Evolutionary conservation across 1,140 invertebrate species (phyloP).

Genomic region (Protaetia brevitarsis): DNA sequence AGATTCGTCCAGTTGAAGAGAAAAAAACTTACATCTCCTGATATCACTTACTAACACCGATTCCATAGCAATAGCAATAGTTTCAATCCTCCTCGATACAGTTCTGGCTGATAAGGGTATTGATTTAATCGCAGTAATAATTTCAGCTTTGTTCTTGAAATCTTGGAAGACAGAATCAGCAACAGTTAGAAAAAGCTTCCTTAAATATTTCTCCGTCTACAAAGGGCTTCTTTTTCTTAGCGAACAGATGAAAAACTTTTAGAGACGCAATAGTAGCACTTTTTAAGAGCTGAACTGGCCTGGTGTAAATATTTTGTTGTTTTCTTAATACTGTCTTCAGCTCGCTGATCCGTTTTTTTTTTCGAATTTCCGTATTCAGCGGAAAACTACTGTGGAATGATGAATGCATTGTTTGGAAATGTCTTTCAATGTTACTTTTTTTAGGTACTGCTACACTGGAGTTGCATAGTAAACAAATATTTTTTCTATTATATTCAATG

Average conservation of each 20-base stretch:
- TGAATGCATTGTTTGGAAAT: conserved; percentile 21
- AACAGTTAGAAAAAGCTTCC: conserved; percentile 24
- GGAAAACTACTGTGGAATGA: conserved; percentile 21
- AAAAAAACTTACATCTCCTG: conserved; percentile 30
- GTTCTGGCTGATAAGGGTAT: conserved; percentile 31
- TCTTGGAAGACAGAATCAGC: conserved; percentile 24
- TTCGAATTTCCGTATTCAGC: conserved; percentile 40
- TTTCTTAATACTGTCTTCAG: conserved; percentile 36
- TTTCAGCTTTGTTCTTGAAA: conserved; percentile 30
- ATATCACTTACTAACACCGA: conserved; percentile 31
- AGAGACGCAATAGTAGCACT: conserved; percentile 31
- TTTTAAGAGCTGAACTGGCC: conserved; percentile 30
- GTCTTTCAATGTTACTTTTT: conserved; percentile 27
- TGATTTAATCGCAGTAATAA: conserved; percentile 27
- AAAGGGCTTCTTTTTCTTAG: conserved; percentile 34
- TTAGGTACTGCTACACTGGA: too few relatives aligned
- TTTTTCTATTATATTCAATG: conserved; percentile 22
- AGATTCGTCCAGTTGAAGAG: conserved; percentile 31
- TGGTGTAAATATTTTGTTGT: conserved; percentile 37
- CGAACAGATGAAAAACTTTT: conserved; percentile 38
- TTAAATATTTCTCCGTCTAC: conserved; percentile 23
- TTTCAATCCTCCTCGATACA: conserved; percentile 30
- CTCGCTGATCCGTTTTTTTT: conserved; percentile 37
- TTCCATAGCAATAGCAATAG: conserved; percentile 25
- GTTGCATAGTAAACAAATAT: conserved; percentile 25